These are phyloP conservation scores for Tipula helvola DNA, from an alignment of 2,888 invertebrate species.

Conservation along the genomic window DNA sequence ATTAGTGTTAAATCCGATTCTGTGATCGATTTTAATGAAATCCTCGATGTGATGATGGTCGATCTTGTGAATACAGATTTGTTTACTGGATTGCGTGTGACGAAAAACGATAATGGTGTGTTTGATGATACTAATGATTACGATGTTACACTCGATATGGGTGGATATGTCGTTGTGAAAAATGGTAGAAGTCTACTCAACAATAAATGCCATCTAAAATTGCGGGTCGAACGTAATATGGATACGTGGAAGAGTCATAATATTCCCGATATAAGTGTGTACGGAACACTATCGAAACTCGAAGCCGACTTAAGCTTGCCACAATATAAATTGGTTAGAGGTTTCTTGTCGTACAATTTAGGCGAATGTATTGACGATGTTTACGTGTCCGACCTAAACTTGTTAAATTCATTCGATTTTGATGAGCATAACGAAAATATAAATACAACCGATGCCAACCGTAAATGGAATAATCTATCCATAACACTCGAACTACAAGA, in stretches of 20 bases:
- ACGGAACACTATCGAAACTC: conserved; percentile 74
- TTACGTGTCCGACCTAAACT: conserved; percentile 19
- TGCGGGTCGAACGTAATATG: conserved; percentile 74
- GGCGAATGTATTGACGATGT: conserved; percentile 70
- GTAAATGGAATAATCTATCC: conserved; percentile 58
- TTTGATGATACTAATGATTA: conserved; percentile 12
- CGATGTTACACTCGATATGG: conserved; percentile 25
- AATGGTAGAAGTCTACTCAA: conserved; percentile 58
- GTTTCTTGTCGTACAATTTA: conserved; percentile 78
- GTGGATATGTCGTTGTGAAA: conserved; percentile 27
- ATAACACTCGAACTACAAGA: conserved; percentile 74
- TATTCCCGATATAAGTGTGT: conserved; percentile 71
- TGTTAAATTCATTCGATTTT: conserved; percentile 23
- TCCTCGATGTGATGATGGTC: conserved; percentile 50
- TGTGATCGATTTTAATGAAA: conserved; percentile 23
- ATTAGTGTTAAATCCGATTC: conserved; percentile 24
- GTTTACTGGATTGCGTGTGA: conserved; percentile 41
- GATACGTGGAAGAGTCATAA: conserved; percentile 42
- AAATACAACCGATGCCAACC: neutral
- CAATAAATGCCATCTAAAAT: conserved; percentile 66
- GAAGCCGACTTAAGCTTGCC: conserved; percentile 68
- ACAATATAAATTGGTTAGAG: conserved; percentile 79
- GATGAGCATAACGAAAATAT: conserved; percentile 21
- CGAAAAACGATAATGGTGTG: conserved; percentile 9
- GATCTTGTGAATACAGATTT: conserved; percentile 57